Evolutionary conservation across 2,797 vertebrate genomes (phyloP).

Genomic region (Thamnophis elegans): DNA sequence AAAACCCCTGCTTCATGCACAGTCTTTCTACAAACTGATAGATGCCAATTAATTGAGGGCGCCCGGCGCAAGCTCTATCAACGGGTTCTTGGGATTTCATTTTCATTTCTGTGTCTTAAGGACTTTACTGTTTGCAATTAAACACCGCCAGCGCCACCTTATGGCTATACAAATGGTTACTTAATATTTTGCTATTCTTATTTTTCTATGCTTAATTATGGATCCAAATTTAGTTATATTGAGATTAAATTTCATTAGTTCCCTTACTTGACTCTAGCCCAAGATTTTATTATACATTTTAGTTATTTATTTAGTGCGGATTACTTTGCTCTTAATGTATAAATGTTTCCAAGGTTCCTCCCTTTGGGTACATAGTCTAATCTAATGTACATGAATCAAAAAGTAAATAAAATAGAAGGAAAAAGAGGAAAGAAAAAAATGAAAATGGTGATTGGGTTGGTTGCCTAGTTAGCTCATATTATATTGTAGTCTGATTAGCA

Average conservation of each 20-base stretch:
- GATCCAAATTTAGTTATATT: neutral
- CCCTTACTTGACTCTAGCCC: neutral
- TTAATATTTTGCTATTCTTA: neutral
- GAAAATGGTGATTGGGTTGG: neutral
- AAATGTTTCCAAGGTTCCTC: neutral
- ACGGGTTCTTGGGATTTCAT: neutral
- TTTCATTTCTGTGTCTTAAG: neutral
- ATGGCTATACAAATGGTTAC: slow-evolving; percentile 32
- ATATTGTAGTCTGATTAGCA: neutral
- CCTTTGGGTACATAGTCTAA: neutral
- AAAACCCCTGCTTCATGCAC: neutral
- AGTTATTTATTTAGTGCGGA: neutral
- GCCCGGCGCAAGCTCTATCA: neutral
- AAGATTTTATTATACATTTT: neutral
- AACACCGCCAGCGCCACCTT: slow-evolving; percentile 49
- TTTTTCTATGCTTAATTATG: neutral
- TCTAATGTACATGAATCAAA: neutral
- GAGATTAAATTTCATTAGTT: neutral
- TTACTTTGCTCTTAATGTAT: neutral
- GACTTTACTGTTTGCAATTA: neutral
- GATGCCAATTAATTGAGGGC: slow-evolving; percentile 10
- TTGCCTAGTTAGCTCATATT: neutral
- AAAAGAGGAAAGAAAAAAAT: neutral
- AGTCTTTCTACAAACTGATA: slow-evolving; percentile 19
- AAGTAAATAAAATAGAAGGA: neutral